Percentiles rank a stretch among this genome's conserved stretches.
Conservation (phyloP, 2,797 vertebrate species). For the Syngnathus rostellatus region DNA sequence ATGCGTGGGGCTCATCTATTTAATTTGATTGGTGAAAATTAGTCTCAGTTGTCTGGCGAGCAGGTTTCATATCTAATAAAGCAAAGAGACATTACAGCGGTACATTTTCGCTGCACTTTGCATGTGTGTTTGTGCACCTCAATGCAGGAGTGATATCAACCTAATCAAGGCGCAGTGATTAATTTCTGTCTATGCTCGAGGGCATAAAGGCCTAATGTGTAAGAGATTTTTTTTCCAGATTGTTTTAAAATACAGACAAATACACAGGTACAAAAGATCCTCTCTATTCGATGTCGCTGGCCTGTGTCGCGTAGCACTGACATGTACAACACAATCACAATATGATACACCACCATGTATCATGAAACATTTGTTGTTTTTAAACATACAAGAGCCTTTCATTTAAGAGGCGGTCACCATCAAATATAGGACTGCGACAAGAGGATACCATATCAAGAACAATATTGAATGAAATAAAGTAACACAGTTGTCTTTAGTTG, state of each 20-base stretch:
- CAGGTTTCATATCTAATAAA: conserved; percentile 18
- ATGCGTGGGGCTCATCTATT: conserved; percentile 12
- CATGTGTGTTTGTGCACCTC: conserved; percentile 13
- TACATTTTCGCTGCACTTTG: conserved; percentile 6
- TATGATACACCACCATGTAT: conserved; percentile 66
- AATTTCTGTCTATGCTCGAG: conserved; percentile 22
- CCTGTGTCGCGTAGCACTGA: conserved; percentile 63
- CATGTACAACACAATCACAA: conserved; percentile 78
- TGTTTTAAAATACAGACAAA: conserved; percentile 54
- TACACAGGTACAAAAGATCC: conserved; percentile 63
- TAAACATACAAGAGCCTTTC: conserved; percentile 51
- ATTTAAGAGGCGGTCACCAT: conserved; percentile 53
- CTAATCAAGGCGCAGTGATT: conserved; percentile 22
- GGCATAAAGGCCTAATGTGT: conserved; percentile 37
- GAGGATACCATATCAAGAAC: conserved; percentile 56
- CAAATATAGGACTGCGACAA: conserved; percentile 57
- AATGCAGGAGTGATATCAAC: conserved; percentile 17
- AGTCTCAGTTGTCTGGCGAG: conserved; percentile 31
- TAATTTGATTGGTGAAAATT: conserved; percentile 18
- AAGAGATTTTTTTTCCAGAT: conserved; percentile 39
- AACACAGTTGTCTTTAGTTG: conserved; percentile 36
- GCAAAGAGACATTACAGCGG: conserved; percentile 4
- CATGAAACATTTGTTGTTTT: conserved; percentile 60
- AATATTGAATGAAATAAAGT: conserved; percentile 45
- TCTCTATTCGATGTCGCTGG: conserved; percentile 60